Evolutionary conservation across 2,888 invertebrate species (phyloP).

Genomic region (Neoscelio sp.): DNA sequence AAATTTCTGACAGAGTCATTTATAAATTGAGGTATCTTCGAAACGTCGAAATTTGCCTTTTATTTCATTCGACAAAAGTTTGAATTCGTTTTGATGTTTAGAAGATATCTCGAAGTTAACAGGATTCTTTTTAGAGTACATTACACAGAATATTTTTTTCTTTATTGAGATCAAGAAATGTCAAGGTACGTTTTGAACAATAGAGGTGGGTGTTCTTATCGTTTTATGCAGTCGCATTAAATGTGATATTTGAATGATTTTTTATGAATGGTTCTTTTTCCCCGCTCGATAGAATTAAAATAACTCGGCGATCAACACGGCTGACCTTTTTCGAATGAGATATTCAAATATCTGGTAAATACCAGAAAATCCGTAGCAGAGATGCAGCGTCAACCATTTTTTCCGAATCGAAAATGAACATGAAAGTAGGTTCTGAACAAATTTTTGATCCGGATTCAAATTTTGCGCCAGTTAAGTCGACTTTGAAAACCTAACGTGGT

Average conservation of each 20-base stretch:
- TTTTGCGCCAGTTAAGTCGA: constrained; percentile 36
- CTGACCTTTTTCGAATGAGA: too few species aligned
- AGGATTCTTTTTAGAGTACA: background rate
- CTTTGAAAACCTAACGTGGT: constrained; percentile 32
- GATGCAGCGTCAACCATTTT: too few species aligned
- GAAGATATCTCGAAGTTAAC: constrained; percentile 10
- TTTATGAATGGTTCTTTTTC: too few species aligned
- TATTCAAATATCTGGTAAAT: too few species aligned
- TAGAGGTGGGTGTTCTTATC: constrained; percentile 8
- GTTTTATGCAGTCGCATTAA: constrained; percentile 23
- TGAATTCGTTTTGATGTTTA: constrained; percentile 26
- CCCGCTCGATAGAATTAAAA: too few species aligned
- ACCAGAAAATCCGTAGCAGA: too few species aligned
- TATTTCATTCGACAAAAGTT: too few species aligned
- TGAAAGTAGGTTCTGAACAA: constrained; percentile 30
- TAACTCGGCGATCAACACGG: too few species aligned
- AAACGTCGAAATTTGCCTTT: too few species aligned
- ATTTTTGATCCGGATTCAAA: constrained; percentile 41
- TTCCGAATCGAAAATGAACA: constrained; percentile 5
- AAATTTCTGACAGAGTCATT: constrained; percentile 10
- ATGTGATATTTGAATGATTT: too few species aligned
- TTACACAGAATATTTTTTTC: constrained; percentile 6
- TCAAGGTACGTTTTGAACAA: constrained; percentile 38
- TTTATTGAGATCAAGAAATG: constrained; percentile 36
- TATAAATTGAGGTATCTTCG: constrained; percentile 5